Evolutionary conservation across 2,113 vertebrate genomes (phyloP), one percentile per base, ranked within the genome.

Genomic region (Passer montanus): DNA sequence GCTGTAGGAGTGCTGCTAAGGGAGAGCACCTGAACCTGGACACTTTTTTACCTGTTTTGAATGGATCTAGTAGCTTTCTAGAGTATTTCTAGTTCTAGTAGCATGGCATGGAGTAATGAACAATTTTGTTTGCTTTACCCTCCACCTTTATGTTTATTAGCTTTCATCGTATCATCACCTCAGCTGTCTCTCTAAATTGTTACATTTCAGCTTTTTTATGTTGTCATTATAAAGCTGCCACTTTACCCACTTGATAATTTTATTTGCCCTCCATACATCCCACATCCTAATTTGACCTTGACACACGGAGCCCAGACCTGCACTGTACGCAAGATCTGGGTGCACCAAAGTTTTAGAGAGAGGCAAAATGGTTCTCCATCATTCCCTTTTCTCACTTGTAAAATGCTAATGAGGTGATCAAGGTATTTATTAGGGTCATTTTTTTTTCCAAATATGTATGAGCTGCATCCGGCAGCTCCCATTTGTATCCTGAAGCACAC

Each of bases 151-250:
- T 27, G 23, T 43, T 67, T 47, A 33, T 46, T 67, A 56, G 9
- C 15, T 73, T 67, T 56, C 26, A 46, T 68, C 3, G 1, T 50
- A 35, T 35, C 0, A 0, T 73, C 21, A 37, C 43, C 18, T 77
- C 53, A 35, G 33, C 22, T 19, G 78, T 83, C 33, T 50, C 41
- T 83, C 53, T 43, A 50, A 62, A 22, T 16, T 13, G 35, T 44
- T 37, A 41, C 5, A 27, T 55, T 66, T n/a, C 17, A 49, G 28
- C 24, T 78, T 73, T 67, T 56, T 73, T 17, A 27, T 72, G 26
- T 33, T 60, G 27, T 55, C 43, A 4, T 67, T 50, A 50, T 2
- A 79, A 68, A 68, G 47, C 67, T 74, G 53, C 43, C 19, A 26
- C 30, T 63, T 56, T 7, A 73, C 33, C 13, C 33, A 10, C 15